Evolutionary conservation across 1,140 invertebrate genomes (phyloP).

Genomic region (Scaptomyza pallida): DNA sequence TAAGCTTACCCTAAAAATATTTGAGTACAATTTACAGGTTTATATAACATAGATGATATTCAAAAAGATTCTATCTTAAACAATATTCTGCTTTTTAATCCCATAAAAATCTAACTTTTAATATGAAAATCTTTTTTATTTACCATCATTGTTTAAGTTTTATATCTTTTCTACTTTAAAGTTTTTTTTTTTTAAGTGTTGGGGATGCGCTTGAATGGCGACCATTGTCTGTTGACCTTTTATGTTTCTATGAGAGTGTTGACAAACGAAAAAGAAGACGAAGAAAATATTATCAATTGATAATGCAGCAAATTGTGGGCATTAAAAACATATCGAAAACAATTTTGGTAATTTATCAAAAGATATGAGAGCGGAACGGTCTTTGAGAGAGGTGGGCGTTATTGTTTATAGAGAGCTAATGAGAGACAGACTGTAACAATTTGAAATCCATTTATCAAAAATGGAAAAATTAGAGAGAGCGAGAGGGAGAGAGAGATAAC

Average conservation of each 20-base stretch:
- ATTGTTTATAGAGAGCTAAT: slow-evolving; percentile 46
- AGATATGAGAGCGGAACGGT: slow-evolving; percentile 51
- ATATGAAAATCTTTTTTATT: too few species aligned
- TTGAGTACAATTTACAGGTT: too few species aligned
- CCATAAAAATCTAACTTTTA: too few species aligned
- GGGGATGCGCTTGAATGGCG: slow-evolving; percentile 42
- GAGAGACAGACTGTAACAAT: slow-evolving; percentile 37
- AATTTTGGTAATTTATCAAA: slow-evolving; percentile 66
- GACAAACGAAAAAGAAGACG: slow-evolving; percentile 61
- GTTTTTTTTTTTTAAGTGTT: background rate
- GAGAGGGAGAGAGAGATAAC: background rate
- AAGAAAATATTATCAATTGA: slow-evolving; percentile 67
- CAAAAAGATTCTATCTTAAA: too few species aligned
- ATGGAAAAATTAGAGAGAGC: background rate
- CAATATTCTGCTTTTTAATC: too few species aligned
- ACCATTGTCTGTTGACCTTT: slow-evolving; percentile 26
- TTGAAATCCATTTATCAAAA: slow-evolving; percentile 63
- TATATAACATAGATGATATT: too few species aligned
- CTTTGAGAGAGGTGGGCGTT: slow-evolving; percentile 54
- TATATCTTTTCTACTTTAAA: too few species aligned
- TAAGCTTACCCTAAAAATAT: too few species aligned
- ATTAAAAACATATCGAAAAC: slow-evolving; percentile 69
- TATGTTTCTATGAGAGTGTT: slow-evolving; percentile 42
- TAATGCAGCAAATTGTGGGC: slow-evolving; percentile 59
- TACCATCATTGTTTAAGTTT: too few species aligned